Evolutionary conservation across 2,888 invertebrate genomes (phyloP), one percentile per base, ranked within the genome.

Genomic region (Drosophila macrospina): DNA sequence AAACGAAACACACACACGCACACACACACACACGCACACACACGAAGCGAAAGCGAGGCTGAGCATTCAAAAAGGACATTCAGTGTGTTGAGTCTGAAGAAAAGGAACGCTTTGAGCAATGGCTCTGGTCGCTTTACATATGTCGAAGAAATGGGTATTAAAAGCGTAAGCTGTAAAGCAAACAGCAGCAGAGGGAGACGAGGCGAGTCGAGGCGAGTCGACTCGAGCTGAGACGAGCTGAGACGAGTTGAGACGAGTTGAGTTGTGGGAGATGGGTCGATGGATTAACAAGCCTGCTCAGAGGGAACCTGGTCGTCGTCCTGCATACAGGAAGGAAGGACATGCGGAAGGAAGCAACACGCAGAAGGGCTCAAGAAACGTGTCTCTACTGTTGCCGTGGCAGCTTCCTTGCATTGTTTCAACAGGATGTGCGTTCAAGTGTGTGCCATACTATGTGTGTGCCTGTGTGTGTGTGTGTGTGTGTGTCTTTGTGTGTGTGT

Each of bases 271-370:
- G 41, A 30, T 34, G 28, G 11, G 6, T 39, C 39, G 63, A 50
- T 6, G 63, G 78, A 68, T 77, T 77, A 73, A 74, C 69, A 68
- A 68, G 72, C 41, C 20, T 45, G 50, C 30, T 52, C 32, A 34
- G 37, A 50, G 44, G 39, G 52, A 8, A 54, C 32, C 47, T 63
- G 69, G 13, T 36, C 36, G 11, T 30, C 13, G 15, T 63, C 16
- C 68, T 47, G 50, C 42, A 36, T 5, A 34, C 16, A 74, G 78
- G 75, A 69, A 74, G 57, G 52, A 42, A 42, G 55, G 44, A 56
- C 55, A 50, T 51, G 63, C 63, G 82, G 82, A 82, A 79, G 79
- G 79, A 79, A 79, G 50, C 76, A 67, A 79, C 79, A 78, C 82
- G 82, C 65, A 68, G 68, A 44, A 69, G 67, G 67, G 79, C 74